Base-by-base conservation (phyloP, 2,113 vertebrate genomes). In the Phylloscopus whistleri region DNA sequence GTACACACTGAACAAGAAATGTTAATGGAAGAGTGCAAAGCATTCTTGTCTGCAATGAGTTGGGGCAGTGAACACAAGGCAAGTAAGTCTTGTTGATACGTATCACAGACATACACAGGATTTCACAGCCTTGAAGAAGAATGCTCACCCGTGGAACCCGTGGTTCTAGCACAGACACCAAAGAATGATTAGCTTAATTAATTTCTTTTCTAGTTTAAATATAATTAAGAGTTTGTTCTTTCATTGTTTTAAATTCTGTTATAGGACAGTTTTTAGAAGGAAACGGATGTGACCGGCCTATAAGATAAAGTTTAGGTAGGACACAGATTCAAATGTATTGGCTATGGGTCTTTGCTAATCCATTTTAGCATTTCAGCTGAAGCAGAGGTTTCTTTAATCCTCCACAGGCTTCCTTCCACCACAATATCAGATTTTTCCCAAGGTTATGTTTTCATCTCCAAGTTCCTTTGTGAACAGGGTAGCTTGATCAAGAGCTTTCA, bases 101-200 rank as follows among this genome's bases (percentile, higher is more conserved):
- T 28, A 7, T 10, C 7, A 41, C 12, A 59, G 27, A 30, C 16
- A 14, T 30, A 8, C 15, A 63, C 0, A 2, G 18, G 15, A 35
- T 85, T 68, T 88, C 82, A 56, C 8, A 49, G 7, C n/a, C 55
- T 52, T 52, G 39, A 28, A n/a, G 18, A 80, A 28, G 15, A 26
- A 13, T 77, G 11, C 16, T 31, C 8, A 11, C 11, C 19, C 39
- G 7, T 67, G 39, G 16, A 10, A 78, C 20, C 0, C 0, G 6
- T n/a, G n/a, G n/a, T 28, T 80, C 46, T n/a, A 77, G 30, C 2
- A 4, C 1, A 21, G 7, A 55, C 9, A 80, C 2, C 30, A 51
- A 31, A 0, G 1, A 56, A 4, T 66, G 8, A 70, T 80, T 77
- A 69, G 14, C 6, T 76, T 84, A 8, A 43, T 53, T 26, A 0